Evolutionary conservation across 2,888 invertebrate genomes (phyloP).

Genomic region (Cephus runcator): DNA sequence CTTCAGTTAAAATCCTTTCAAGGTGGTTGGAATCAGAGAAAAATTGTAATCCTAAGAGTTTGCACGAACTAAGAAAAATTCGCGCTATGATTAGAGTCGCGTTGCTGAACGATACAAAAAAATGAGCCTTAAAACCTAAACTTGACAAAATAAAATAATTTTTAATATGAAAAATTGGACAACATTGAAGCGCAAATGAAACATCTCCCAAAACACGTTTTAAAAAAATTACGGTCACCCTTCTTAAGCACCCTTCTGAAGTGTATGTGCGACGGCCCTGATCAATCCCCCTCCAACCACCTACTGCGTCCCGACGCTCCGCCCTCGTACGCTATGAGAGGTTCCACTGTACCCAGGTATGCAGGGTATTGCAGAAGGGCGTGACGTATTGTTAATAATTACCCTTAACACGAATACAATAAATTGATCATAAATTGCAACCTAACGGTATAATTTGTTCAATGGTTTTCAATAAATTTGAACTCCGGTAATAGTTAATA

Average conservation of each 20-base stretch:
- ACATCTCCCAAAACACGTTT: constrained; percentile 14
- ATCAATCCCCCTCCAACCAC: constrained; percentile 15
- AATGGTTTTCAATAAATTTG: neutral
- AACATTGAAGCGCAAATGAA: constrained; percentile 11
- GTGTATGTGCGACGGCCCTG: constrained; percentile 14
- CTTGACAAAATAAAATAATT: constrained; percentile 11
- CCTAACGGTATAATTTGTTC: neutral
- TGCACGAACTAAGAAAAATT: too few species aligned
- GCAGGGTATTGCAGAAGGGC: neutral
- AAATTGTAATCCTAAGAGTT: too few species aligned
- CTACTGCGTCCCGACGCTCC: constrained; percentile 17
- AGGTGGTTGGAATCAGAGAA: too few species aligned
- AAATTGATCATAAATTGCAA: neutral
- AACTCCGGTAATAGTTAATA: neutral
- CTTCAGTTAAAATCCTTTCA: too few species aligned
- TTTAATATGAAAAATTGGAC: constrained; percentile 14
- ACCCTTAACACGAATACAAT: neutral
- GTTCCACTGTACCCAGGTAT: neutral
- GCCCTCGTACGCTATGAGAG: constrained; percentile 17
- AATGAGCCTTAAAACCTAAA: too few species aligned
- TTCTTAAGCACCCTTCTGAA: constrained; percentile 19
- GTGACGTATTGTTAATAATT: neutral
- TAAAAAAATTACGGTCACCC: constrained; percentile 16
- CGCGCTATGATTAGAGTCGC: too few species aligned
- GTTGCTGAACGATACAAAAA: too few species aligned